These are phyloP conservation scores for Lepilemur septentrionalis DNA, from an alignment of 2,797 vertebrate species.

Conservation along the genomic window DNA sequence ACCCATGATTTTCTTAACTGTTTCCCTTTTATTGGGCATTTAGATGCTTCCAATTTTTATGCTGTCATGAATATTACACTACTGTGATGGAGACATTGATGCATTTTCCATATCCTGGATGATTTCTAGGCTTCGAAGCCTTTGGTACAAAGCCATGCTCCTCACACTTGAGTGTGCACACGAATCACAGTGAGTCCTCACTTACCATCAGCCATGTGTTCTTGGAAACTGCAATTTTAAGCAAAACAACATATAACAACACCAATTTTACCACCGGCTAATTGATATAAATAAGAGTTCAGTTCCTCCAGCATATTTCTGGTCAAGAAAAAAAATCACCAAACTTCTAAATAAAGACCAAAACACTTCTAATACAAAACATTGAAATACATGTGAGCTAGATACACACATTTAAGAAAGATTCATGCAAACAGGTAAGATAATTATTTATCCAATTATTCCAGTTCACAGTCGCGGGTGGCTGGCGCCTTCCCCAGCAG, in stretches of 20 bases:
- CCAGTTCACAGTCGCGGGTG: not conserved
- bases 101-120: not conserved
- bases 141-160: not conserved
- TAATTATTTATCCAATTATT: not conserved
- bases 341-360: not conserved
- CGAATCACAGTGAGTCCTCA: not conserved
- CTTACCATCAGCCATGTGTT: not conserved
- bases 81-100: not conserved
- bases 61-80: not conserved
- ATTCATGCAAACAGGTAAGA: not conserved
- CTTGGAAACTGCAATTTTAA: not conserved
- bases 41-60: not conserved
- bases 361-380: not conserved
- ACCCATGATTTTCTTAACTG: not conserved
- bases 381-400: not conserved
- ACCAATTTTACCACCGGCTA: not conserved
- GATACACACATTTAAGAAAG: not conserved
- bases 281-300: not conserved
- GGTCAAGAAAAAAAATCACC: not conserved
- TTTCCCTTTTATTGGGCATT: not conserved
- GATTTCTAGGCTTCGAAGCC: not conserved
- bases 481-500: not conserved
- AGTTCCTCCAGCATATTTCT: not conserved
- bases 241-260: not conserved
- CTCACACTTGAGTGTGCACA: not conserved